These are phyloP conservation scores for Rhagologus leucostigma DNA, from an alignment of 2,113 vertebrate species.

Conservation along the genomic window DNA sequence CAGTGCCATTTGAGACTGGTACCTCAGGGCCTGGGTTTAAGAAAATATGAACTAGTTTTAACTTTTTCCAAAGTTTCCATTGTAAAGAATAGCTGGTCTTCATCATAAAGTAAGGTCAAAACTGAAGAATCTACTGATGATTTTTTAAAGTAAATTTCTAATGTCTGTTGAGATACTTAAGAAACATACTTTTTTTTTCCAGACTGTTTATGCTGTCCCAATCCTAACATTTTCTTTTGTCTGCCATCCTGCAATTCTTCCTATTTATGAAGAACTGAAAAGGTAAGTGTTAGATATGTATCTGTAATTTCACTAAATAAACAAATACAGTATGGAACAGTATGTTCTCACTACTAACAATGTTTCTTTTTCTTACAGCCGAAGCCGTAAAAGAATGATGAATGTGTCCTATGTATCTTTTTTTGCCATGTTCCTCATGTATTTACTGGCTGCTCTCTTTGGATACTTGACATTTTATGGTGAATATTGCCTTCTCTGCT, in stretches of 20 bases:
- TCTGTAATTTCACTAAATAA: neutral
- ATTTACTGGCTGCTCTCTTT: constrained; percentile 93
- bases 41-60: neutral
- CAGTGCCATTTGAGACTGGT: neutral
- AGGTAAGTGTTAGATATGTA: constrained; percentile 72
- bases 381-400: constrained; percentile 93
- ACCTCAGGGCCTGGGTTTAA: neutral
- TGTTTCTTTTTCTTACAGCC: constrained; percentile 71
- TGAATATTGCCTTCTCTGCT: constrained; percentile 65
- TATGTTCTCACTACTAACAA: neutral
- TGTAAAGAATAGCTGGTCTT: neutral
- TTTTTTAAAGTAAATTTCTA: neutral
- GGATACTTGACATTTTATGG: constrained; percentile 96
- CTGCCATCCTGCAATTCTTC: constrained; percentile 94
- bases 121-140: neutral
- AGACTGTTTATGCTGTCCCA: constrained; percentile 96
- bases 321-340: neutral
- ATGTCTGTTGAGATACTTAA: neutral
- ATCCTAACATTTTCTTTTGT: constrained; percentile 97
- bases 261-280: constrained; percentile 97
- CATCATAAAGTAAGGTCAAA: neutral
- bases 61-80: neutral
- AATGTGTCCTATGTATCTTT: constrained; percentile 94
- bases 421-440: constrained; percentile 96
- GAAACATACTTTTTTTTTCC: constrained; percentile 46